phyloP scores from a whole-genome alignment of 2,888 invertebrate genomes.

The Drosophila mimica region DNA sequence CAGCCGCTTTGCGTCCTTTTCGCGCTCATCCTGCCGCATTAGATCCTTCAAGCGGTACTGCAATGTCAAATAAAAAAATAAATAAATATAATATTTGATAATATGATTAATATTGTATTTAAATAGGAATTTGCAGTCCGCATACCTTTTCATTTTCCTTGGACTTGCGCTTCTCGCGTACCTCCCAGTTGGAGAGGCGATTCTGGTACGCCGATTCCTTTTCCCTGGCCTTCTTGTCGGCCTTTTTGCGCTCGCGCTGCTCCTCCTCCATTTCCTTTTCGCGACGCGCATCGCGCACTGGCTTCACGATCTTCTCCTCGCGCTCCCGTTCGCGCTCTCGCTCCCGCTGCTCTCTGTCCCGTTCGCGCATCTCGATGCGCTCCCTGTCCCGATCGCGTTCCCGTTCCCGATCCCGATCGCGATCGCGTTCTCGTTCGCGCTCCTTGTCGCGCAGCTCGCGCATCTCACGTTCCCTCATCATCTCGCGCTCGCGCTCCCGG shows the following conservation, averaged over 20 bases:
- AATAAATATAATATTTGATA: neutral
- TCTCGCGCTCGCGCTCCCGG: constrained; percentile 83
- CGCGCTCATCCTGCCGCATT: constrained; percentile 93
- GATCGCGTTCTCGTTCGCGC: constrained; percentile 86
- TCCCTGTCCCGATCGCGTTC: constrained; percentile 53
- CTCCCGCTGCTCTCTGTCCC: constrained; percentile 37
- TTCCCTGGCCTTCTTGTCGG: constrained; percentile 95
- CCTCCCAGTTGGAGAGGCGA: constrained; percentile 92
- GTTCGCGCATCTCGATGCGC: constrained; percentile 42
- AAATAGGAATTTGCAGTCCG: neutral
- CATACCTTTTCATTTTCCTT: constrained; percentile 93
- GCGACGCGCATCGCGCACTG: constrained; percentile 88
- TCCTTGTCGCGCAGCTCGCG: constrained; percentile 84
- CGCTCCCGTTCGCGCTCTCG: constrained; percentile 57
- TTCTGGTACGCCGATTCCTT: constrained; percentile 99
- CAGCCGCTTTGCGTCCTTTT: constrained; percentile 95
- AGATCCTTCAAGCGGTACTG: constrained; percentile 92
- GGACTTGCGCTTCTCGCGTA: constrained; percentile 93
- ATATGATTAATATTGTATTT: neutral
- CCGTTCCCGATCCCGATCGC: constrained; percentile 71
- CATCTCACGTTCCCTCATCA: constrained; percentile 84
- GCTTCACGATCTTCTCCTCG: constrained; percentile 86
- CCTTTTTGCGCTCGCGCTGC: constrained; percentile 93
- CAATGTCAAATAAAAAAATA: constrained; percentile 1
- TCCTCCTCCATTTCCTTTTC: constrained; percentile 97